Base-by-base conservation (phyloP, 2,888 invertebrate species). In the Poecilus cupreus region DNA sequence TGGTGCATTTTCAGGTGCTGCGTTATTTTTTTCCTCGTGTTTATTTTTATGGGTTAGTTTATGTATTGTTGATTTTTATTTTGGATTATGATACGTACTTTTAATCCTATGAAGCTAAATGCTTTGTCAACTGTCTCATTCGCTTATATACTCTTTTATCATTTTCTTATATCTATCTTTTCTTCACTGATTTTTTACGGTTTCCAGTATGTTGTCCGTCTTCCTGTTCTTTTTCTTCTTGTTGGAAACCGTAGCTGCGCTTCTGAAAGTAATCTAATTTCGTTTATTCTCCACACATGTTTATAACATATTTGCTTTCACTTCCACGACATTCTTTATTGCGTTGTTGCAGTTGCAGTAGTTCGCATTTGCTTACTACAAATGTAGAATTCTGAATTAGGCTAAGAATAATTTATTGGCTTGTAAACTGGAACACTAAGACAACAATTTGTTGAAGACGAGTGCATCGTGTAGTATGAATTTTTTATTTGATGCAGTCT, bases 51-150 rank as follows among this genome's bases (percentile, higher is more conserved):
- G n/a, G n/a, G n/a, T n/a, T n/a, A n/a, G n/a, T n/a, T n/a, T n/a
- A 32, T 32, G 4, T 32, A 32, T 32, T 32, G 5, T 2, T 32
- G n/a, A 60, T 60, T 60, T 60, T 26, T 5, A 8, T 6, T 32
- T 32, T 32, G 13, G 60, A 60, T 60, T 60, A 60, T 26, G 60
- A 60, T 2, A 13, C 26, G 26, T 60, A 13, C 26, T 60, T 57
- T 26, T 60, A 26, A 26, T 60, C 26, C 26, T 13, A 6, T 13
- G 54, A 54, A 54, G n/a, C 60, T 60, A 60, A 60, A 20, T 60
- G 60, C 60, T 60, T 60, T 60, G 60, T 60, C 60, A 60, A 60
- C 60, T 60, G 60, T 60, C 60, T 60, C 60, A 60, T 60, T 60
- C 26, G 24, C 60, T 60, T 32, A 60, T 60, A 26, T 60, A 60